Conservation (phyloP, 2,113 vertebrate genomes). For the Erythrocercus mccallii region DNA sequence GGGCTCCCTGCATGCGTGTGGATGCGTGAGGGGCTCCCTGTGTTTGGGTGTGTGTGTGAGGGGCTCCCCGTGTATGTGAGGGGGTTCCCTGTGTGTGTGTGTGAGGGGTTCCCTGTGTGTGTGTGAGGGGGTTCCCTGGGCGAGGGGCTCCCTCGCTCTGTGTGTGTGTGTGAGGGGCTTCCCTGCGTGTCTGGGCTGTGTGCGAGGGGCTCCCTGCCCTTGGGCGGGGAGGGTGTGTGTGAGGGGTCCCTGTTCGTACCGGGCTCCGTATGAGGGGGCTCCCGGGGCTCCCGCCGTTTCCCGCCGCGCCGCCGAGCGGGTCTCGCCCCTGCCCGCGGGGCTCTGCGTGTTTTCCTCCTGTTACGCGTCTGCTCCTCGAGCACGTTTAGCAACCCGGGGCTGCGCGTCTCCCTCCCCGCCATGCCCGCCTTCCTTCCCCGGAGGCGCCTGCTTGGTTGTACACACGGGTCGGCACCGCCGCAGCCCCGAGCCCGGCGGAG, state of each 20-base stretch:
- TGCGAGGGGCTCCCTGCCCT: neutral
- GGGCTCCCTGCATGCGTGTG: neutral
- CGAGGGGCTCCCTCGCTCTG: neutral
- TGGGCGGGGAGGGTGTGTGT: too few species aligned
- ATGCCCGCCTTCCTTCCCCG: neutral
- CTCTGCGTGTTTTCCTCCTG: slow-evolving; percentile 46
- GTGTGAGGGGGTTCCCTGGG: neutral
- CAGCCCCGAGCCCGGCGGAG: neutral
- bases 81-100: neutral
- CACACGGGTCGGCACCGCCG: neutral
- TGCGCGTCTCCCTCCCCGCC: neutral
- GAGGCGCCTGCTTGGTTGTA: neutral
- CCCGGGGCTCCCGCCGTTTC: neutral
- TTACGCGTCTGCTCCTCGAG: neutral
- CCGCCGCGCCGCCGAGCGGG: slow-evolving; percentile 52
- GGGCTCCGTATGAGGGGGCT: neutral
- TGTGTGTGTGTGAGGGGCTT: neutral
- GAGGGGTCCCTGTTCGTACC: neutral
- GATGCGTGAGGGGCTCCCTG: neutral
- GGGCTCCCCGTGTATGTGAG: neutral
- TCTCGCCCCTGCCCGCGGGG: slow-evolving; percentile 45
- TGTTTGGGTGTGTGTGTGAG: neutral
- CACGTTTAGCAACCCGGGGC: neutral
- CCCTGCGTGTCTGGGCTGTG: neutral
- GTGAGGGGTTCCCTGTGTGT: neutral